Base-by-base conservation (phyloP, 2,113 vertebrate species). In the Arothron firmamentum region DNA sequence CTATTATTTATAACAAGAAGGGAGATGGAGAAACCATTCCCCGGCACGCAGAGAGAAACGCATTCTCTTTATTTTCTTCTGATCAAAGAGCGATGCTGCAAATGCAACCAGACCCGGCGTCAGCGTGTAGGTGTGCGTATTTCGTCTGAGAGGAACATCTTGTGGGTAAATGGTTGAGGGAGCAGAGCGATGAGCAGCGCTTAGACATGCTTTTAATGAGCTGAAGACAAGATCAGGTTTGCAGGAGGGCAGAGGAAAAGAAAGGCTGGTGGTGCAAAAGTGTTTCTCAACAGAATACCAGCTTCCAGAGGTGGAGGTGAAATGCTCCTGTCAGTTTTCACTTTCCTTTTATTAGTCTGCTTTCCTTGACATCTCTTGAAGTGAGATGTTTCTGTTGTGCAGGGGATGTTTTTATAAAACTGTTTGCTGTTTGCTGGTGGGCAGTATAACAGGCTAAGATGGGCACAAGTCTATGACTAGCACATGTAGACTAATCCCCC, bases 151-250 rank as follows among this genome's bases (percentile, higher is more conserved):
- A 38, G 49, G 47, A 80, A 79, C 83, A 84, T 79, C 69, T 83
- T 77, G 79, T 19, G 25, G 67, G 52, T 61, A n/a, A 57, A 76
- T 9, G 72, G 59, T 58, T 71, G 78, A 83, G 79, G 9, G 52
- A 56, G 53, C 61, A 46, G 53, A 66, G 71, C 31, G 66, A 76
- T 58, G 62, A 67, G 75, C 17, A 70, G 74, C 71, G 66, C 70
- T 61, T 7, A 21, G 78, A 84, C 74, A 74, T 34, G 65, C 62
- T 79, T 79, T 80, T 84, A 88, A 89, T 79, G 74, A 87, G 78
- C 73, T 60, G 78, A 66, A 64, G 75, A 72, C 60, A 69, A 67
- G 78, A 46, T 51, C 51, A 52, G 59, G 56, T 38, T 25, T 14
- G 2, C 31, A 47, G 15, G 21, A 43, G 18, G 13, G 31, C 51